Evolutionary conservation across 2,888 invertebrate species (phyloP), one percentile per base, ranked within the genome.

Genomic region (Cataglyphis albicans): DNA sequence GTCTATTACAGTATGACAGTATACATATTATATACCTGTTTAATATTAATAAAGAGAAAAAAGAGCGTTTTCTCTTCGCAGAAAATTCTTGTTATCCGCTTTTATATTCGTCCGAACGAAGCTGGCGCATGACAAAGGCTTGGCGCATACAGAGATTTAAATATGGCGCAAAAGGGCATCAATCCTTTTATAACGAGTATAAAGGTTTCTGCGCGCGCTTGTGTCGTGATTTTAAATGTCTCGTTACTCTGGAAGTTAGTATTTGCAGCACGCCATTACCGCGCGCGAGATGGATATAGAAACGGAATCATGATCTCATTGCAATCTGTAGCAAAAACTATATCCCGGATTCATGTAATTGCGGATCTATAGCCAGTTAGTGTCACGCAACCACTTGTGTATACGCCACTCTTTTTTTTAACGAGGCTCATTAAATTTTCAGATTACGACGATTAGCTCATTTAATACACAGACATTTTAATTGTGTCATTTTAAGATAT

Each of bases 81-180:
- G 44, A 74, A 74, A 64, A 64, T 64, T 75, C 18, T 64, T 74
- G 15, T 63, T 44, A 74, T 44, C 44, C 63, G 21, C 64, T 35
- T 74, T 63, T 25, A 1, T 64, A 64, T 64, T 75, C 15, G n/a
- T 73, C 44, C 12, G 64, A 75, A 38, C 25, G 25, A 29, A 57
- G n/a, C 12, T 55, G 44, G 7, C 7, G 52, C 25, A 12, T 75
- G 25, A 74, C 44, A 74, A 63, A 63, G 63, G 18, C 61, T 18
- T 35, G 75, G 12, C 25, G 55, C 38, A 64, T 52, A 25, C 25
- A 65, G 25, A 41, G 57, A 57, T 68, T 76, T 76, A 38, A 68
- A 76, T 29, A 57, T 41, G 29, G 67, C 18, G 21, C 38, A 55
- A 41, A 57, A 68, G n/a, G 41, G 41, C 29, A 57, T 68, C 67